Evolutionary conservation across 2,888 invertebrate genomes (phyloP).

Genomic region (Patella depressa): DNA sequence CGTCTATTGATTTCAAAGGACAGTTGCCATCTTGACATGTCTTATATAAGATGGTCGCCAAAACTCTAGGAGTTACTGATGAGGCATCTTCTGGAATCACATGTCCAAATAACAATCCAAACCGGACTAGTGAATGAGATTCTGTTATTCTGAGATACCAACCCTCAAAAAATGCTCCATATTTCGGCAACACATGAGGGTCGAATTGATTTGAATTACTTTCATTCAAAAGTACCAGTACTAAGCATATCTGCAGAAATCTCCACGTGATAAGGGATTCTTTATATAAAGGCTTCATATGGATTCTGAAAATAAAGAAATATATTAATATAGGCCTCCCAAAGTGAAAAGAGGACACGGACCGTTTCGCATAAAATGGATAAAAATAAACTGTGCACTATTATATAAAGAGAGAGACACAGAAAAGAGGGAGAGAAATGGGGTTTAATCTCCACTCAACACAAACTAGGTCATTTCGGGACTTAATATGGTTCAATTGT

Average conservation of each 20-base stretch:
- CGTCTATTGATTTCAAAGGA: conserved; percentile 34
- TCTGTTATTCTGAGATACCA: conserved; percentile 57
- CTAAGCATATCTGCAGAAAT: too few species aligned
- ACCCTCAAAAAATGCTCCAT: conserved; percentile 56
- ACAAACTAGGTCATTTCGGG: too few species aligned
- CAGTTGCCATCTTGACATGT: conserved; percentile 7
- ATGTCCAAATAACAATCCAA: conserved; percentile 48
- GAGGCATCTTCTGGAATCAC: conserved; percentile 40
- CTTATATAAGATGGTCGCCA: conserved; percentile 35
- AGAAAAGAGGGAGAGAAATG: too few species aligned
- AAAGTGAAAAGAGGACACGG: not conserved
- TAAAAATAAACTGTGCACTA: too few species aligned
- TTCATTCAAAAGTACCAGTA: not conserved
- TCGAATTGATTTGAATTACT: conserved; percentile 44
- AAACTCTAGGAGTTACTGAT: conserved; percentile 26
- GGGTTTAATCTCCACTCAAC: too few species aligned
- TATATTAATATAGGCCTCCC: conserved; percentile 29
- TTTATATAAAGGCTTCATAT: conserved; percentile 77
- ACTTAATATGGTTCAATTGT: too few species aligned
- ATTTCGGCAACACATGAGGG: conserved; percentile 48
- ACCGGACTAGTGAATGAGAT: conserved; percentile 32
- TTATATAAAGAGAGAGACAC: too few species aligned
- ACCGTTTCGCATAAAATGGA: too few species aligned
- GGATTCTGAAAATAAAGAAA: conserved; percentile 29
- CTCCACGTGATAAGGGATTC: too few species aligned